Percentiles rank a stretch among this genome's conserved stretches.
phyloP scores from a whole-genome alignment of 2,113 vertebrate genomes.

The Tragelaphus scriptus region DNA sequence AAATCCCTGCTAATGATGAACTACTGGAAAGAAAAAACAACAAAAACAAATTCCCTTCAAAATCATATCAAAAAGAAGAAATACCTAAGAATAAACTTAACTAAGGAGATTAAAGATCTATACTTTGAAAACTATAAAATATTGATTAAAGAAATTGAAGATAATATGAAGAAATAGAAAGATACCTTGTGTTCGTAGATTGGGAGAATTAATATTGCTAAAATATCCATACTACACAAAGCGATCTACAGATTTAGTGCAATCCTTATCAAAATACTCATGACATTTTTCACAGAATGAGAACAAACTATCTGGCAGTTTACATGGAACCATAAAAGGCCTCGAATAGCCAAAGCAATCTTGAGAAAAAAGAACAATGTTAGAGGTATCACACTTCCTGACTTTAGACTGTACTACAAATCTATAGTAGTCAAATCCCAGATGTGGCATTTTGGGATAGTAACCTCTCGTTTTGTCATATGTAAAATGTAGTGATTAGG shows the following conservation, averaged over 20 bases:
- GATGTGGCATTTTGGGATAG: neutral
- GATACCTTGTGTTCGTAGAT: neutral
- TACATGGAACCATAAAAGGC: neutral
- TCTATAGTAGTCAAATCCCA: neutral
- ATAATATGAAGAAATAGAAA: neutral
- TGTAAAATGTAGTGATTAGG: neutral
- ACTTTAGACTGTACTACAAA: neutral
- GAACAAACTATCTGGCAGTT: neutral
- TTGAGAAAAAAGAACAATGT: neutral
- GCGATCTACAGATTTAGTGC: neutral
- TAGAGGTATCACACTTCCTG: neutral
- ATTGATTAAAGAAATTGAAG: neutral
- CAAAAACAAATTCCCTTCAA: neutral
- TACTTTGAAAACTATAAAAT: neutral
- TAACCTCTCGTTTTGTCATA: neutral
- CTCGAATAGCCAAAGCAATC: neutral
- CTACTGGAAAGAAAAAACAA: neutral
- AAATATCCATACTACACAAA: neutral
- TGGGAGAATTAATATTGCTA: neutral
- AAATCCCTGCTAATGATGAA: neutral
- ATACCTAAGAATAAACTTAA: neutral
- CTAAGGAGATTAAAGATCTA: neutral
- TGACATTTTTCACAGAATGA: neutral
- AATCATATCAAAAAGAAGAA: neutral
- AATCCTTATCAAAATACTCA: neutral